Evolutionary conservation across 2,888 invertebrate genomes (phyloP), one percentile per base, ranked within the genome.

Genomic region (Clivina fossor): DNA sequence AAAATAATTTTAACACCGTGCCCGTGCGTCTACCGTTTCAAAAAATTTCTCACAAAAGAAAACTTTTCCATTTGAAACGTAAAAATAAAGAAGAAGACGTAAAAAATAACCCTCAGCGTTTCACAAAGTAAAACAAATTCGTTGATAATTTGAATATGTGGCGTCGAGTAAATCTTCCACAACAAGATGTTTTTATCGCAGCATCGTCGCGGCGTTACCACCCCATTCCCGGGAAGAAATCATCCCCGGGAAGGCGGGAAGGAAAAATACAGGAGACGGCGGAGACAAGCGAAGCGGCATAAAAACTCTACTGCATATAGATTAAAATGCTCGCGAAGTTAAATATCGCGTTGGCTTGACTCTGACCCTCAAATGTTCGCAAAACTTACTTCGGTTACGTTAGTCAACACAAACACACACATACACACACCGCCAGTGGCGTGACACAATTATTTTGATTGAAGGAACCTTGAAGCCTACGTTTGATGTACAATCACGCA

Each of bases 81-180:
- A n/a, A n/a, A n/a, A n/a, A n/a, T n/a, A n/a, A n/a, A n/a, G n/a
- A n/a, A n/a, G n/a, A n/a, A n/a, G n/a, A n/a, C n/a, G n/a, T n/a
- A n/a, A 50, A 50, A 49, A 50, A 50, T 50, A 50, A 44, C 16
- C 41, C 32, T 11, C 28, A 19, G 24, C 16, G 47, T n/a, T n/a
- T n/a, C n/a, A n/a, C 40, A 70, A 72, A 72, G 73, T 71, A 73
- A 75, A 76, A 75, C 74, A 75, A 75, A 76, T 75, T 75, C 68
- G 71, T 71, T 75, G 75, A 76, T 76, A 75, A 75, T 76, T 76
- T 76, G 74, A 74, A 75, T 74, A 74, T 74, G 74, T 74, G 74
- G 71, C 69, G 68, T 71, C 68, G 71, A 74, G 74, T 74, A 74
- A 74, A 74, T 74, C 74, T 74, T 70, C 65, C 68, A 71, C 70